Base-by-base conservation (phyloP, 2,888 invertebrate species). In the Asteroscopus sphinx region DNA sequence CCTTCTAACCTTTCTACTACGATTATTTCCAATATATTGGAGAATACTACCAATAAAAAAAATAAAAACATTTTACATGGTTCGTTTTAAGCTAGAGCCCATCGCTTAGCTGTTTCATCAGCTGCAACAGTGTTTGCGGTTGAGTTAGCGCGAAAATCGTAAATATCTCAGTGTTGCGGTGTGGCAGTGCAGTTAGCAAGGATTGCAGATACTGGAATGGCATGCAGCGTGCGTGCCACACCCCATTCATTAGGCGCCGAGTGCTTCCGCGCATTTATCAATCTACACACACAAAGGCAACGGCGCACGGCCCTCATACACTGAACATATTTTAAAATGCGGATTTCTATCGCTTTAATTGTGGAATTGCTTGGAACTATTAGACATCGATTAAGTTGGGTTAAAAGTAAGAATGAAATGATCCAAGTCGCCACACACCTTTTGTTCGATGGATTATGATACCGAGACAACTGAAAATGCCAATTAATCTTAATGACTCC, bases 241-340 rank as follows among this genome's bases (percentile, higher is more conserved):
- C 92, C 91, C 92, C 90, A 91, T 93, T 93, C 92, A 93, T 92
- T 93, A 92, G 89, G 81, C 81, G 88, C 82, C 87, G 91, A 93
- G 93, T 93, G 93, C 91, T 93, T 93, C 92, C 92, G 91, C 88
- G 89, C 91, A 92, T 93, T 92, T 93, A 93, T 93, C 93, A 93
- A 91, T 91, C 92, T 86, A 85, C 87, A 83, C 85, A 74, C 83
- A 83, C 80, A 79, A 75, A 73, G 77, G 82, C 79, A 80, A 80
- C 82, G 78, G 82, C 83, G 83, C 80, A 79, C 74, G 73, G 67
- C 73, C 65, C 64, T 64, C 70, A 59, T 74, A 75, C 61, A 68
- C 53, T 44, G 42, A 63, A 68, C 68, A 55, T 64, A 68, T 68
- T 75, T 59, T 68, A 48, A 62, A 45, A 58, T 66, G 46, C 51